Evolutionary conservation across 2,797 vertebrate genomes (phyloP), one percentile per base, ranked within the genome.

Genomic region (Sebastes alutus): DNA sequence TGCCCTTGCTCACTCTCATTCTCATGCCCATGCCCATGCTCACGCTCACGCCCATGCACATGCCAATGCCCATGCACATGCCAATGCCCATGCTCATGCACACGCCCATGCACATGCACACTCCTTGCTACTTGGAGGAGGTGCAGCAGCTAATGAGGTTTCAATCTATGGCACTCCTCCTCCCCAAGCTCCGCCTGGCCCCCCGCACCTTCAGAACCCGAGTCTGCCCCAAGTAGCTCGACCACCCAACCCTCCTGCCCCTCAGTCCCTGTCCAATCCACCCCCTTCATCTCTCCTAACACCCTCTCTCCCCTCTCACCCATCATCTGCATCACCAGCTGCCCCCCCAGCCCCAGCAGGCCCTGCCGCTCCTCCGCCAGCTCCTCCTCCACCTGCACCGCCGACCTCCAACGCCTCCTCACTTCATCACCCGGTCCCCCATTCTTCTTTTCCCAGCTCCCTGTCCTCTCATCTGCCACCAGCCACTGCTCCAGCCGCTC

Each of bases 221-320:
- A 61, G 89, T 92, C 1, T 94, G 82, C 86, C 72, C 81, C 95
- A 75, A 87, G 95, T 92, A 92, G 94, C 35, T 83, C 96, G 94
- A 90, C 96, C 71, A 93, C 95, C 92, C 85, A 98, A 96, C 93
- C 95, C 87, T 62, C 90, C 96, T 27, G 91, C 95, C 64, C 91
- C 97, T n/a, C 97, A 96, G 88, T 90, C 97, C 70, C 94, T 97
- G 49, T 91, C 95, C 35, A 95, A 95, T 89, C 94, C 94, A 27
- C 82, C 97, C 80, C 49, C 95, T 38, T 89, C 95, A 84, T 0
- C 97, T 82, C 10, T 97, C 87, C 4, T 96, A 77, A 75, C 96
- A 70, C 18, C 95, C 79, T 80, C 96, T 77, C 93, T 92, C 79
- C 95, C 81, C 68, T 92, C 83, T 92, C 96, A 82, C 92, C 94